Evolutionary conservation across 2,113 vertebrate species (phyloP), one percentile per base, ranked within the genome.

Genomic region (Burhinus bistriatus): DNA sequence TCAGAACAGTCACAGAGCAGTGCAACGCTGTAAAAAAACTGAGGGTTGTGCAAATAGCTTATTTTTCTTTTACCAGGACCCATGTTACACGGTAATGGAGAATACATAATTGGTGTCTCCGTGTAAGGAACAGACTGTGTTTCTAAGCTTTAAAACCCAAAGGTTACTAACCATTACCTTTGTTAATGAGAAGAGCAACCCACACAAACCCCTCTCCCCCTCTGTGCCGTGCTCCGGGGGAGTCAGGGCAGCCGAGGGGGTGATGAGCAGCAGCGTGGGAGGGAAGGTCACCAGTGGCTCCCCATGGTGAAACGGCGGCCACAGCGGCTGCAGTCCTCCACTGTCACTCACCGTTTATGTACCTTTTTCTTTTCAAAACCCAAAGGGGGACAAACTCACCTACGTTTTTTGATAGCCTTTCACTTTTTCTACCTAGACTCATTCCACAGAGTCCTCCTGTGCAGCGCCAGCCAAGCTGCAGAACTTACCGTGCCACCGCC

Each of bases 191-290:
- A 55, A 17, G 19, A 9, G 29, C 45, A 76, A 64, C 58, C 52
- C 76, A 36, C 42, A 44, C 5, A 9, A 69, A 23, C 26, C 15
- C 21, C 40, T 61, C 42, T 49, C 75, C 36, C 40, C 75, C 34
- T 36, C 57, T 16, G 9, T 16, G 30, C 52, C 26, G 51, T 26
- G 52, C 47, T 66, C 45, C 30, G 5, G 1, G 13, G 23, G 6
- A 32, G 64, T 9, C 32, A 11, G 9, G 0, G 5, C 11, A 66
- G 64, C 49, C 2, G 29, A 6, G 42, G 42, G 47, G 0, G 0
- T 0, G 2, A n/a, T 0, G 4, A 12, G 14, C 38, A 59, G 72
- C n/a, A 52, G 57, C 0, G 0, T 5, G 11, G 4, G 27, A 69
- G 44, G 34, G 23, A 57, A 17, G 57, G 32, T 23, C 55, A 10